A percentile compares a stretch with the other conserved stretches of the same genome.
These are phyloP conservation scores for Sebastes cheni DNA, from an alignment of 2,797 vertebrate genomes.

Conservation along the genomic window DNA sequence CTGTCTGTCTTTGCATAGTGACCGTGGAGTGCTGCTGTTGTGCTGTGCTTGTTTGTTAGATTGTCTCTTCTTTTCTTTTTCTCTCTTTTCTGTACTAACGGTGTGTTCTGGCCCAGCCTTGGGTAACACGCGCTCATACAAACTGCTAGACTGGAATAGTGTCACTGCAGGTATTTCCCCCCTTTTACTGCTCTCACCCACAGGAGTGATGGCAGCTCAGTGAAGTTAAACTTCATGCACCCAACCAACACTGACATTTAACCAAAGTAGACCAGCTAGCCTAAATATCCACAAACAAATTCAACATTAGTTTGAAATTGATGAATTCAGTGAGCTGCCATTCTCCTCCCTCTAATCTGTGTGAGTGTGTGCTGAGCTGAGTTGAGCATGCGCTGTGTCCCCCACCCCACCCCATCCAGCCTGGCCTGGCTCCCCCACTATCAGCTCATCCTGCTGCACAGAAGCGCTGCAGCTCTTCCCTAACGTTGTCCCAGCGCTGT, in stretches of 20 bases:
- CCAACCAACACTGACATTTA: neutral
- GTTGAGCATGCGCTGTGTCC: slow-evolving; percentile 75
- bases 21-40: slow-evolving; percentile 89
- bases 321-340: slow-evolving; percentile 95
- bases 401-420: slow-evolving; percentile 62
- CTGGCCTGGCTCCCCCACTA: slow-evolving; percentile 46
- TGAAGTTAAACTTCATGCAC: slow-evolving; percentile 73
- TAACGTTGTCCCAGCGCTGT: slow-evolving; percentile 55
- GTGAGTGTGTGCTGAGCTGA: slow-evolving; percentile 71
- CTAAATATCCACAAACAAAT: neutral
- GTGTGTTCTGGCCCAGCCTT: slow-evolving; percentile 99
- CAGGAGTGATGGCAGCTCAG: slow-evolving; percentile 96
- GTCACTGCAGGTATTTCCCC: slow-evolving; percentile 99
- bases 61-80: slow-evolving; percentile 83
- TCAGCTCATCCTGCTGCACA: slow-evolving; percentile 48
- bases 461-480: slow-evolving; percentile 52
- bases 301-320: neutral
- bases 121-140: slow-evolving; percentile 99
- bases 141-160: slow-evolving; percentile 99
- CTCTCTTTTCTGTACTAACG: slow-evolving; percentile 91
- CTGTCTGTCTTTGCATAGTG: slow-evolving; percentile 51
- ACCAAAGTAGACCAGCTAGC: neutral
- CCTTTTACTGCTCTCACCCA: slow-evolving; percentile 92
- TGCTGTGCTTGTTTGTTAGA: slow-evolving; percentile 92
- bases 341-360: slow-evolving; percentile 83